Evolutionary conservation across 2,113 vertebrate genomes (phyloP), one percentile per base, ranked within the genome.

Genomic region (Lates calcarifer): DNA sequence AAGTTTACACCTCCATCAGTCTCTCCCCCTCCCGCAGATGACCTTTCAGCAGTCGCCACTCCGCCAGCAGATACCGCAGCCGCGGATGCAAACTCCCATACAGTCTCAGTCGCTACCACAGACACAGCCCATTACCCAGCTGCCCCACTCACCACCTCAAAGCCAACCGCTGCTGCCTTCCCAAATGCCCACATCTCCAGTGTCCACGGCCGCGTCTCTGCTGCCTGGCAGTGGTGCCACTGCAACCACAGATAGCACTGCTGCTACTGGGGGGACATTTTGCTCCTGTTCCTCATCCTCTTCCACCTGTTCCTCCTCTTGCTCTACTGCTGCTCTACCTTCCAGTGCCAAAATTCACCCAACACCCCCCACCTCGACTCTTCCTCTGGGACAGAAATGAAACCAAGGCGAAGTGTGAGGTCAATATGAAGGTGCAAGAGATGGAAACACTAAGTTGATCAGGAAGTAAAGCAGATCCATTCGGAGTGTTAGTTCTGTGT

Each of bases 311-410:
- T 92, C 89, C 67, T 85, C 92, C n/a, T 91, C 89, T 57, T 94
- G 93, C 77, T 94, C 92, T 72, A 81, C 90, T 84, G 92, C 94
- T 90, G 88, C 90, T 93, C 73, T 93, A 83, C 91, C 93, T 91
- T 85, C 94, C 80, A 91, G 91, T 94, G 93, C 93, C 93, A 95
- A 94, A 94, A 93, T 93, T 87, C 93, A 91, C 79, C 83, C 91
- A 51, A 78, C 89, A 61, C 41, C 90, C 87, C 83, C 92, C 67
- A 87, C 91, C 78, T 94, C 94, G 57, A 89, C 94, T 65, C 91
- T 94, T 87, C 91, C 93, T 80, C 84, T 95, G 87, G 94, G 92
- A 93, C 93, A 94, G 73, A 93, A 93, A 89, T 95, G 55, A 94
- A 88, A 87, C 69, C 37, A 70, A 62, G 62, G 82, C 24, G 17